phyloP scores from a whole-genome alignment of 2,113 vertebrate species.

The Micronycteris hirsuta region DNA sequence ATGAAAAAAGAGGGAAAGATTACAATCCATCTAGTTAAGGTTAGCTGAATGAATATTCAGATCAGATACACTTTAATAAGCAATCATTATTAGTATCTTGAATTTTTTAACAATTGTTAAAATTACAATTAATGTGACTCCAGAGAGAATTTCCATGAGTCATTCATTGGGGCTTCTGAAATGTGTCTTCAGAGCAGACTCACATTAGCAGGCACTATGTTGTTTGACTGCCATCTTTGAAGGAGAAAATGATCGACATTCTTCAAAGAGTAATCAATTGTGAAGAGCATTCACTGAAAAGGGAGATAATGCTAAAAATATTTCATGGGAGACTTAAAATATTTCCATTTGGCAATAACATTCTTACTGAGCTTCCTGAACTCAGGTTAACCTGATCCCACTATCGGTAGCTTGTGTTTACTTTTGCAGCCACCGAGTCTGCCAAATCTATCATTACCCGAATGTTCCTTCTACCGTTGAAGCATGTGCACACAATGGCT shows the following conservation, averaged over 20 bases:
- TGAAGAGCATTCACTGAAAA: neutral
- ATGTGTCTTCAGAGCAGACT: neutral
- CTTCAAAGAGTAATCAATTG: neutral
- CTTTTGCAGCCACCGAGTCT: neutral
- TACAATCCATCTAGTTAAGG: neutral
- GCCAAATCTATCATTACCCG: neutral
- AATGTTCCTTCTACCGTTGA: neutral
- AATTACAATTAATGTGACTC: neutral
- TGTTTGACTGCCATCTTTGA: neutral
- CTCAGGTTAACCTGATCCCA: neutral
- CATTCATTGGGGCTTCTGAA: neutral
- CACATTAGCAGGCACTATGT: neutral
- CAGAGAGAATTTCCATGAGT: neutral
- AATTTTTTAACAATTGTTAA: neutral
- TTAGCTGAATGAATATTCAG: neutral
- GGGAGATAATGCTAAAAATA: neutral
- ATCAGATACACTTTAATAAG: neutral
- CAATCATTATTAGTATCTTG: neutral
- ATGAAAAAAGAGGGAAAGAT: neutral
- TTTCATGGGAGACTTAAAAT: conserved; percentile 22
- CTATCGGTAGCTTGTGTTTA: neutral
- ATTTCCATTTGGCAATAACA: neutral
- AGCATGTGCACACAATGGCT: neutral
- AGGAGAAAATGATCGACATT: neutral
- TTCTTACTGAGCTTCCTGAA: neutral